Percentiles rank a stretch among this genome's conserved stretches.
These are phyloP conservation scores for Ifrita kowaldi DNA, from an alignment of 2,113 vertebrate species.

Conservation along the genomic window DNA sequence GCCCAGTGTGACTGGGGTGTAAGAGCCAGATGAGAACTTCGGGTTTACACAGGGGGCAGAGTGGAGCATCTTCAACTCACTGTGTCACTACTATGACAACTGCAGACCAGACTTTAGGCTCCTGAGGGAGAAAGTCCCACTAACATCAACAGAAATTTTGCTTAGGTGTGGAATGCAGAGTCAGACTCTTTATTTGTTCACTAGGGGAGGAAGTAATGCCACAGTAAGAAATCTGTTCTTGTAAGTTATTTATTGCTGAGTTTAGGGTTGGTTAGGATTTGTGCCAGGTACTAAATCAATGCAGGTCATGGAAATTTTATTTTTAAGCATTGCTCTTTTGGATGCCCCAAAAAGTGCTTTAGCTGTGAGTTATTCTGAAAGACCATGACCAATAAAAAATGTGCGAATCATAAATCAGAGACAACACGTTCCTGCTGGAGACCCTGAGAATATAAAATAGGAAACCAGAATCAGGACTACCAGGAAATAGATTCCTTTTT, in stretches of 20 bases:
- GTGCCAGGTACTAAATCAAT: conserved; percentile 53
- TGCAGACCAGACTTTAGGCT: background rate
- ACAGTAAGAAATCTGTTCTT: conserved; percentile 25
- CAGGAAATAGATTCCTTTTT: background rate
- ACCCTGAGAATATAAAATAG: background rate
- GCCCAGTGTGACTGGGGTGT: background rate
- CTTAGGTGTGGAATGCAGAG: background rate
- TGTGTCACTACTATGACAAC: background rate
- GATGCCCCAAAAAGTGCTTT: conserved; percentile 48
- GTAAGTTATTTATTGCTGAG: conserved; percentile 43
- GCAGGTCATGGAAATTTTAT: conserved; percentile 52
- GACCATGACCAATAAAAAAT: conserved; percentile 34
- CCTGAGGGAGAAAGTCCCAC: background rate
- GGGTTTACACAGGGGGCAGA: background rate
- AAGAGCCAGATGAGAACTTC: background rate
- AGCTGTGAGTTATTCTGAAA: conserved; percentile 55
- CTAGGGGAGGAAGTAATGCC: conserved; percentile 13
- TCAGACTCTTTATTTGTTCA: background rate
- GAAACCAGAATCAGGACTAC: background rate
- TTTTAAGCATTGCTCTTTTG: conserved; percentile 46
- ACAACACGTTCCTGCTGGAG: background rate
- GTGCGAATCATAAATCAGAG: conserved; percentile 15
- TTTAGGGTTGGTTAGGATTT: conserved; percentile 41
- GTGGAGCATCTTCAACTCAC: background rate
- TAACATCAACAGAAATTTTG: background rate